Conservation (phyloP, 2,888 invertebrate species). For the Dromius quadrimaculatus region DNA sequence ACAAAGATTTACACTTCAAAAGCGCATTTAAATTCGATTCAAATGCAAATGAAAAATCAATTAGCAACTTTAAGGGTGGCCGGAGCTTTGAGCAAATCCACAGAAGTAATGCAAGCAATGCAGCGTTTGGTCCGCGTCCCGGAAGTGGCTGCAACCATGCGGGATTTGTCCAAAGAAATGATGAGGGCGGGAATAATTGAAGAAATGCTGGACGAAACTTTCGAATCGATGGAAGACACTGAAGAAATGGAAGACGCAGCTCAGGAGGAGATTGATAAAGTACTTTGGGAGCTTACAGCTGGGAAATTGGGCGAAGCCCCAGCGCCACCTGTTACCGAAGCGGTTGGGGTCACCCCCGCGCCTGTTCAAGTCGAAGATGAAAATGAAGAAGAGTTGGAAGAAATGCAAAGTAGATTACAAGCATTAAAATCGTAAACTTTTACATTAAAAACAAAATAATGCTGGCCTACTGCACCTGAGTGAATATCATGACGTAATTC, state of each 20-base stretch:
- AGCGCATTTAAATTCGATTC: constrained; percentile 96
- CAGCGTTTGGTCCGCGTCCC: constrained; percentile 90
- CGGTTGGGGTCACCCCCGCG: constrained; percentile 68
- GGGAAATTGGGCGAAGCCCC: constrained; percentile 95
- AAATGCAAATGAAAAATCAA: constrained; percentile 98
- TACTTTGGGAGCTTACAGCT: constrained; percentile 88
- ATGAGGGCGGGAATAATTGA: constrained; percentile 99
- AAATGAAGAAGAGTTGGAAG: constrained; percentile 85
- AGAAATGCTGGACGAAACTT: constrained; percentile 98
- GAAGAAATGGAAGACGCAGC: constrained; percentile 98
- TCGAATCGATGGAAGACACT: constrained; percentile 92
- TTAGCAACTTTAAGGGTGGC: constrained; percentile 94
- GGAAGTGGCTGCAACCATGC: constrained; percentile 96
- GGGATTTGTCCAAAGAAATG: constrained; percentile 98
- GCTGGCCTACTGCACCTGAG: too few species aligned
- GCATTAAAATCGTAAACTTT: constrained; percentile 84
- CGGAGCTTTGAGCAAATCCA: constrained; percentile 93
- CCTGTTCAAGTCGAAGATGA: constrained; percentile 72
- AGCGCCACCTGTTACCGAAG: constrained; percentile 77
- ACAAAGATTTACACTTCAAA: constrained; percentile 95
- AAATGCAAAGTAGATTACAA: constrained; percentile 91
- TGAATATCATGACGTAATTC: too few species aligned
- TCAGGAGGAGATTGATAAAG: constrained; percentile 80
- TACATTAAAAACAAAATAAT: too few species aligned
- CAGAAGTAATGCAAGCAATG: constrained; percentile 99